phyloP scores from a whole-genome alignment of 2,888 invertebrate species.

The Drosophila kanekoi region DNA sequence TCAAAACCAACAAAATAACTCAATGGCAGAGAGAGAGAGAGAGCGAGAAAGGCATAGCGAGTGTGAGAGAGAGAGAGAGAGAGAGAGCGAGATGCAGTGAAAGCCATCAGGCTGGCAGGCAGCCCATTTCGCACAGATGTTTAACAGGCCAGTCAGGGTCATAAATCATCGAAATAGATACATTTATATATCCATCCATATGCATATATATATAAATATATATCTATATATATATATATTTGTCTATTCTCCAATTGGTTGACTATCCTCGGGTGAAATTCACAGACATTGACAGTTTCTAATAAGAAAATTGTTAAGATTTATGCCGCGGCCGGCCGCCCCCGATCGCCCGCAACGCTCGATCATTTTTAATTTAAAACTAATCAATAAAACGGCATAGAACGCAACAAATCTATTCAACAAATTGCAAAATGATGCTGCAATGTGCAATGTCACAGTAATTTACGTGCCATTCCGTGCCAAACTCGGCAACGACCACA shows the following conservation, averaged over 20 bases:
- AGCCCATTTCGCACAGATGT: constrained; percentile 77
- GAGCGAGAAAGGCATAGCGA: neutral
- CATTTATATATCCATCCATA: constrained; percentile 10
- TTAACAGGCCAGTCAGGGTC: constrained; percentile 70
- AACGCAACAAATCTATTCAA: constrained; percentile 54
- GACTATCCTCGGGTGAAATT: constrained; percentile 57
- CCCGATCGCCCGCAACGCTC: constrained; percentile 19
- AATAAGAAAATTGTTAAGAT: constrained; percentile 73
- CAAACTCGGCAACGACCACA: constrained; percentile 29
- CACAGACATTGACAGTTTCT: constrained; percentile 74
- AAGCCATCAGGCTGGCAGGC: constrained; percentile 59
- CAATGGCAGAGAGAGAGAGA: neutral
- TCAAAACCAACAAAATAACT: constrained; percentile 9
- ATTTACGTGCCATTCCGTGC: constrained; percentile 64
- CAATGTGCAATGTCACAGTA: constrained; percentile 81
- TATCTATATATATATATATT: constrained; percentile 23
- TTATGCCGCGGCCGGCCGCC: constrained; percentile 54
- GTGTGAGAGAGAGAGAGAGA: neutral
- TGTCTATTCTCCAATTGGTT: constrained; percentile 39
- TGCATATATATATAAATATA: constrained; percentile 20
- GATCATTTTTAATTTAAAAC: constrained; percentile 66
- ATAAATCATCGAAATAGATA: constrained; percentile 70
- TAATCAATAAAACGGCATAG: constrained; percentile 69
- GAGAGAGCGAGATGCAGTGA: constrained; percentile 50
- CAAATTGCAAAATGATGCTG: constrained; percentile 75